These are phyloP conservation scores for Drosophila sucinea DNA, from an alignment of 1,140 invertebrate genomes.

Conservation along the genomic window DNA sequence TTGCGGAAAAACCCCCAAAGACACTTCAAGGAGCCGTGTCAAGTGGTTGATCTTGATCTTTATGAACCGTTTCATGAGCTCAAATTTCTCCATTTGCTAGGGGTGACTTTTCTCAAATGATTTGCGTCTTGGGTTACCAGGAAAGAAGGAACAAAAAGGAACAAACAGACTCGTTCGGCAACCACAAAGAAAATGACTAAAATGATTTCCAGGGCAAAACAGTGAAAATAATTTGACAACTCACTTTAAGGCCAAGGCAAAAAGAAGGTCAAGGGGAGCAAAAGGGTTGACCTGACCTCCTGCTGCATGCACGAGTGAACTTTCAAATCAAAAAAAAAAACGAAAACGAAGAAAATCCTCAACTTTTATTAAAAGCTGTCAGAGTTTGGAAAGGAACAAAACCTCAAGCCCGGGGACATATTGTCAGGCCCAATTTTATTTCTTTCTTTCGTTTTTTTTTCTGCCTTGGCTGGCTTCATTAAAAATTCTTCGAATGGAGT, in stretches of 20 bases:
- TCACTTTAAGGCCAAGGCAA: conserved; percentile 41
- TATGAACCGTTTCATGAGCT: background rate
- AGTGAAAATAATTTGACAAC: conserved; percentile 68
- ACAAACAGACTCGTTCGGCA: conserved; percentile 1
- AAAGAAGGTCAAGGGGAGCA: conserved; percentile 41
- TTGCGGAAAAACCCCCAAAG: background rate
- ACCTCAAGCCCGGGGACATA: conserved; percentile 32
- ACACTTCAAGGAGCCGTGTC: background rate
- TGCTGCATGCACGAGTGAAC: conserved; percentile 14
- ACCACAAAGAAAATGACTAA: conserved; percentile 20
- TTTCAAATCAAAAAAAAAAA: conserved; percentile 42
- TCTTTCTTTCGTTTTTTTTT: conserved; percentile 23
- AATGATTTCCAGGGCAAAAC: conserved; percentile 46
- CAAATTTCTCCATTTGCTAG: background rate
- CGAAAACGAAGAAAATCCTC: conserved; percentile 37
- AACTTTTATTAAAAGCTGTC: conserved; percentile 68
- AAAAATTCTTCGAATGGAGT: conserved; percentile 47
- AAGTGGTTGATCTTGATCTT: conserved; percentile 6
- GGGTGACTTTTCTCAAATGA: background rate
- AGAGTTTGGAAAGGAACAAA: conserved; percentile 30
- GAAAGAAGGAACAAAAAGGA: background rate
- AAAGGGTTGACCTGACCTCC: conserved; percentile 28
- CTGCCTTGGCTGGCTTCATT: conserved; percentile 46
- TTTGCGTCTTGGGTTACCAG: background rate
- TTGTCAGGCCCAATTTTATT: conserved; percentile 25